Conservation (phyloP, 2,113 vertebrate species). For the Cyanocitta stelleri region DNA sequence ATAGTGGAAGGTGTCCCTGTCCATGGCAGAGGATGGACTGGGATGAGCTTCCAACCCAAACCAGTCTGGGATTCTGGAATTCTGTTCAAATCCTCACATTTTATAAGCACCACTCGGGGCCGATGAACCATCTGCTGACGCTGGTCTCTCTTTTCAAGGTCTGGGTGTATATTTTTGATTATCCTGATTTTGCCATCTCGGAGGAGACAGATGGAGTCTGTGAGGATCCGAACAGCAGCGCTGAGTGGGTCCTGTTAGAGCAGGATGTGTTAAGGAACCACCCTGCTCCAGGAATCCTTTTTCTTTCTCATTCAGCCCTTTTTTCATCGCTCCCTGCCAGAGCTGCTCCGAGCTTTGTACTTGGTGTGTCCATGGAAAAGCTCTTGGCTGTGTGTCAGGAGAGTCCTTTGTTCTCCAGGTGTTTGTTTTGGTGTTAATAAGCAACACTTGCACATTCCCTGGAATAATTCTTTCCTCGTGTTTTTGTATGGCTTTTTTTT, state of each 20-base stretch:
- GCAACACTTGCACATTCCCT: not conserved
- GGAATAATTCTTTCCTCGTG: not conserved
- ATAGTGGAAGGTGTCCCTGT: accelerated
- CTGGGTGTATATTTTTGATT: not conserved
- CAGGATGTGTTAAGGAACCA: not conserved
- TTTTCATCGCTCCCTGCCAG: not conserved
- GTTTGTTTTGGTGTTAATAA: not conserved
- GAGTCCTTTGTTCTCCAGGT: not conserved
- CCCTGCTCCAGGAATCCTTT: not conserved
- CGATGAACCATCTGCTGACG: not conserved
- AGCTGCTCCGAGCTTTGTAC: not conserved
- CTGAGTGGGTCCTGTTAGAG: not conserved
- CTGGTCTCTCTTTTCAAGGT: not conserved
- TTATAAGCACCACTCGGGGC: accelerated
- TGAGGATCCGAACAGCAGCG: not conserved
- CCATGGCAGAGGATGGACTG: not conserved
- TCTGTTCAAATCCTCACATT: not conserved
- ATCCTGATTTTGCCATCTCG: not conserved
- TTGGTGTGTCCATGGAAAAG: accelerated
- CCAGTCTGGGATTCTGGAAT: not conserved
- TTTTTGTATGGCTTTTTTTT: not conserved
- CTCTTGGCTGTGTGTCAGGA: not conserved
- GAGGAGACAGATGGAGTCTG: not conserved
- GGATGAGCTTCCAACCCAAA: not conserved
- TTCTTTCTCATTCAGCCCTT: not conserved